phyloP scores from a whole-genome alignment of 2,797 vertebrate genomes.

The Gymnocypris eckloni region DNA sequence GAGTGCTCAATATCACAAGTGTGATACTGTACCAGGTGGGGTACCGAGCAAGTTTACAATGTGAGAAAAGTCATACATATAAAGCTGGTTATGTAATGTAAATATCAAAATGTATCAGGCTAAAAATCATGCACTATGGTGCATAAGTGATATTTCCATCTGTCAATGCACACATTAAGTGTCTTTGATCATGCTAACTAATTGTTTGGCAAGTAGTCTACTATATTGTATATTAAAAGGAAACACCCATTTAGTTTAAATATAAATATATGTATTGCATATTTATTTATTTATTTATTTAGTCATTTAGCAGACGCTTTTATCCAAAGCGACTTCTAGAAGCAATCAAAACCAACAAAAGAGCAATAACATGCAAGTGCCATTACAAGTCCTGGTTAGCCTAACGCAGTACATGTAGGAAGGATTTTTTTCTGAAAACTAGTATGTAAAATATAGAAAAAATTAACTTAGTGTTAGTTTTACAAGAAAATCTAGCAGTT shows the following conservation, averaged over 20 bases:
- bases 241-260: neutral
- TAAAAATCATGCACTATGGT: neutral
- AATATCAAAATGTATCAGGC: neutral
- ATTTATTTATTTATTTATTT: no score
- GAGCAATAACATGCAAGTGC: no score
- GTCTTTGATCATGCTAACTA: neutral
- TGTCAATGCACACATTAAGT: neutral
- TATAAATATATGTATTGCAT: neutral
- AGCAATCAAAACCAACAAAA: no score
- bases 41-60: neutral
- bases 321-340: no score
- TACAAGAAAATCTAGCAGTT: no score
- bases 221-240: neutral
- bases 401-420: no score
- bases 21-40: neutral
- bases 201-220: neutral
- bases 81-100: neutral
- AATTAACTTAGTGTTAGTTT: no score
- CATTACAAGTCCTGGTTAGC: no score
- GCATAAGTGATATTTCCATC: neutral
- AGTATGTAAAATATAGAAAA: no score
- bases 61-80: neutral
- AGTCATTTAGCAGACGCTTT: no score
- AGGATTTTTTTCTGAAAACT: no score
- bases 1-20: neutral